Percentiles rank a stretch among this genome's conserved stretches.
Conservation (phyloP, 2,113 vertebrate species). For the Nannospalax galili region DNA sequence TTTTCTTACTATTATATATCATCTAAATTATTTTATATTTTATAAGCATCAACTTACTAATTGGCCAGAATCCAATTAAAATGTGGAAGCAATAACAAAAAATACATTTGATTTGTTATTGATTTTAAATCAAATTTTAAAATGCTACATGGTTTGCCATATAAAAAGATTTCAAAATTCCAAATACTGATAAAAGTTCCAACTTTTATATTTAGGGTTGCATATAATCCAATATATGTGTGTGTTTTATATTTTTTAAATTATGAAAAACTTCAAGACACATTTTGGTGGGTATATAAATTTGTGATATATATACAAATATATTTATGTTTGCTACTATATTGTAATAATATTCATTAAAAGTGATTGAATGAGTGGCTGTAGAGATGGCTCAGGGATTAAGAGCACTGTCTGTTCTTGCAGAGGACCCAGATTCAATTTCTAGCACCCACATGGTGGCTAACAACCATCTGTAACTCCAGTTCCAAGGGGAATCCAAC, state of each 20-base stretch:
- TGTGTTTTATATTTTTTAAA: neutral
- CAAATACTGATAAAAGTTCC: slow-evolving; percentile 1
- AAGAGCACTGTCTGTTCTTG: no score
- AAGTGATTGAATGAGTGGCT: neutral
- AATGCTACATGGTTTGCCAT: neutral
- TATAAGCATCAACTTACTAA: neutral
- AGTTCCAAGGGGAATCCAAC: no score
- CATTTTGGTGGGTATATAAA: neutral
- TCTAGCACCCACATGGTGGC: no score
- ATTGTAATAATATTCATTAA: neutral
- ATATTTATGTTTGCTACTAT: neutral
- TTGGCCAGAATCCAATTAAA: neutral
- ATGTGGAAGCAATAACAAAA: neutral
- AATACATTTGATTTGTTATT: neutral
- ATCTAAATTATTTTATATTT: neutral
- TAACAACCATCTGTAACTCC: no score
- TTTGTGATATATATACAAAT: neutral
- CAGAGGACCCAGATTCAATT: no score
- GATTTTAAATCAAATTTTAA: neutral
- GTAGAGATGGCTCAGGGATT: no score
- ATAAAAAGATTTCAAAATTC: neutral
- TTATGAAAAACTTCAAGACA: neutral
- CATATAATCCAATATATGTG: neutral
- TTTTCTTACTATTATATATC: slow-evolving; percentile 4
- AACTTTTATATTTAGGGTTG: neutral